These are phyloP conservation scores for Syngnathus acus DNA, from an alignment of 2,797 vertebrate species.

Conservation along the genomic window DNA sequence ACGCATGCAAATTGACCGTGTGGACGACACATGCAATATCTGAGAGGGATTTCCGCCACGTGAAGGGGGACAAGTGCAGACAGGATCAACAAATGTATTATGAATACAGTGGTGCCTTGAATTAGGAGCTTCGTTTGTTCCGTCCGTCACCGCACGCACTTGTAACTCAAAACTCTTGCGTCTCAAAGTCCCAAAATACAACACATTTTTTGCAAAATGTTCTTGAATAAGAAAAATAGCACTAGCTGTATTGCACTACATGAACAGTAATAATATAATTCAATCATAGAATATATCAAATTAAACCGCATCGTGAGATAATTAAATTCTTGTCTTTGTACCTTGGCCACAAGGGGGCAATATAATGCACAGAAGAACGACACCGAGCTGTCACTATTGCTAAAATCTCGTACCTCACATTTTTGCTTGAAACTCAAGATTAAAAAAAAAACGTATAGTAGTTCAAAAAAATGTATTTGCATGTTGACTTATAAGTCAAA, in stretches of 20 bases:
- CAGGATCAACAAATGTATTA: constrained; percentile 16
- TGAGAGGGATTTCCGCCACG: constrained; percentile 28
- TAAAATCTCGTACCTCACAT: no score
- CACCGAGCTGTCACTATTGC: no score
- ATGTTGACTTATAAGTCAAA: background rate
- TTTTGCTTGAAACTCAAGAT: no score
- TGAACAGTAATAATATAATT: background rate
- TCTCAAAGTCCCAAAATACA: background rate
- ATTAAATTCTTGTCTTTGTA: background rate
- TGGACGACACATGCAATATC: constrained; percentile 49
- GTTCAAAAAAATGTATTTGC: no score
- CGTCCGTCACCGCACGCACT: background rate
- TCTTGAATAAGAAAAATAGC: background rate
- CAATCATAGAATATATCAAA: background rate
- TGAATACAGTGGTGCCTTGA: constrained; percentile 1
- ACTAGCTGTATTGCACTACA: no score
- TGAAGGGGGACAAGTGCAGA: constrained; percentile 25
- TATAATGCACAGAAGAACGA: background rate
- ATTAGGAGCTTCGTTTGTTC: background rate
- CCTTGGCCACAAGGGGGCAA: background rate
- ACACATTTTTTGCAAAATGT: background rate
- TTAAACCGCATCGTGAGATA: background rate
- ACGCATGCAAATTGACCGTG: constrained; percentile 51
- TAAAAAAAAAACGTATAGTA: no score
- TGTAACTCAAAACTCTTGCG: background rate